Percentiles rank a stretch among this genome's conserved stretches.
Evolutionary conservation across 2,888 invertebrate species (phyloP).

Genomic region (Platycheirus rosarum): DNA sequence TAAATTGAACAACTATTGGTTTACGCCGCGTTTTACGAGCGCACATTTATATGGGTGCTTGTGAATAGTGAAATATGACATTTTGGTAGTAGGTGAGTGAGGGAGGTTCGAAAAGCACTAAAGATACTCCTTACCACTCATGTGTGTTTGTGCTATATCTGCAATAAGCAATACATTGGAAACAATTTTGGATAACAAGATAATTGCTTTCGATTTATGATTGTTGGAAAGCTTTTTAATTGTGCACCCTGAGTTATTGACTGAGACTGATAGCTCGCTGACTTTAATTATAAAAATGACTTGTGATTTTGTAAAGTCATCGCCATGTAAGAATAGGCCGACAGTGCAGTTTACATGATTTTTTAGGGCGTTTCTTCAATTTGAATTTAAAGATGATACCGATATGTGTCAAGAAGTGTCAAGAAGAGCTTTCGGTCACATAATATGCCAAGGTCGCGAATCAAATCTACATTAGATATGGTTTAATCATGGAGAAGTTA

Average conservation of each 20-base stretch:
- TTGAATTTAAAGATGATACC: too few species aligned
- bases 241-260: neutral
- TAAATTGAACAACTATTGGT: slow-evolving; percentile 71
- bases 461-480: too few species aligned
- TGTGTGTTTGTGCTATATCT: neutral
- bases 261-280: neutral
- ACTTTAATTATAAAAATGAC: neutral
- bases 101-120: neutral
- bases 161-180: slow-evolving; percentile 15
- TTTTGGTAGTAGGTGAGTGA: slow-evolving; percentile 35
- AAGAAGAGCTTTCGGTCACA: too few species aligned
- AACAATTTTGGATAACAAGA: slow-evolving; percentile 31
- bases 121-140: too few species aligned
- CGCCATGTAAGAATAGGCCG: too few species aligned
- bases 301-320: too few species aligned
- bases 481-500: too few species aligned
- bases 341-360: too few species aligned
- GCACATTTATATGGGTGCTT: slow-evolving; percentile 31
- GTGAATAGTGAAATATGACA: slow-evolving; percentile 56
- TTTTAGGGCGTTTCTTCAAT: too few species aligned
- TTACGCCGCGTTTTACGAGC: slow-evolving; percentile 50
- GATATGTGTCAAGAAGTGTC: too few species aligned
- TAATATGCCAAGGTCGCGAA: too few species aligned
- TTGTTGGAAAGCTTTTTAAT: slow-evolving; percentile 34
- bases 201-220: slow-evolving; percentile 66